phyloP scores from a whole-genome alignment of 35 echinoderm and acorn worm genomes.

The Anneissia japonica region DNA sequence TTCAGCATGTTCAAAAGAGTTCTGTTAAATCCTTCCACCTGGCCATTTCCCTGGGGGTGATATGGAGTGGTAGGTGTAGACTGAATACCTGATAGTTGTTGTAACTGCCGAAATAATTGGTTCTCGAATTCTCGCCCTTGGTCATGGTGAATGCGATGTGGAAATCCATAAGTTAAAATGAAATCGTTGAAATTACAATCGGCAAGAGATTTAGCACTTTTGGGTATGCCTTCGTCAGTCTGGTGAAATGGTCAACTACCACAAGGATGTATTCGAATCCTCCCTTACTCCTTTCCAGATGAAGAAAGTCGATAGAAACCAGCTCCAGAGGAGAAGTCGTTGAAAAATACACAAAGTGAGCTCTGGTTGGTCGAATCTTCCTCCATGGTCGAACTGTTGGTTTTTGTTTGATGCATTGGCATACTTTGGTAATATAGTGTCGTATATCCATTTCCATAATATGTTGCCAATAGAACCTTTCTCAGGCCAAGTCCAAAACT shows the following conservation, averaged over 20 bases:
- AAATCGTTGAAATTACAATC: slow-evolving; percentile 30
- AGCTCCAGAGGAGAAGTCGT: slow-evolving; percentile 36
- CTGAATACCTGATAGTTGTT: slow-evolving; percentile 28
- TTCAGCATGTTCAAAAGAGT: slow-evolving; percentile 39
- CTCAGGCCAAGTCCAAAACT: slow-evolving; percentile 30
- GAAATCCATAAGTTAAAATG: slow-evolving; percentile 51
- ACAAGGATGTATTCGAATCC: slow-evolving; percentile 45
- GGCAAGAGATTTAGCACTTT: slow-evolving; percentile 13
- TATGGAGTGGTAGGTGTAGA: slow-evolving; percentile 43
- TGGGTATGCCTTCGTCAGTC: slow-evolving; percentile 43
- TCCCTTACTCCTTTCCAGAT: slow-evolving; percentile 31
- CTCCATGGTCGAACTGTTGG: slow-evolving; percentile 7
- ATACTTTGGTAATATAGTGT: slow-evolving; percentile 8
- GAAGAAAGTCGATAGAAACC: slow-evolving; percentile 46
- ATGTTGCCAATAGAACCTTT: slow-evolving; percentile 43
- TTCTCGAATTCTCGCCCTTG: slow-evolving; percentile 60
- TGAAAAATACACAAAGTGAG: slow-evolving; percentile 39
- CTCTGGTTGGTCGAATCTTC: slow-evolving; percentile 16
- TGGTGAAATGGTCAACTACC: slow-evolving; percentile 50
- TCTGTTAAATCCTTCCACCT: slow-evolving; percentile 50
- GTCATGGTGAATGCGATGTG: slow-evolving; percentile 25
- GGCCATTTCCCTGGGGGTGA: slow-evolving; percentile 48
- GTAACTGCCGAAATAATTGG: slow-evolving; percentile 43
- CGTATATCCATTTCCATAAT: slow-evolving; percentile 46
- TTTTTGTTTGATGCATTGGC: slow-evolving; percentile 37